These are phyloP conservation scores for Hymenochirus boettgeri DNA, from an alignment of 2,113 vertebrate species.

Conservation along the genomic window DNA sequence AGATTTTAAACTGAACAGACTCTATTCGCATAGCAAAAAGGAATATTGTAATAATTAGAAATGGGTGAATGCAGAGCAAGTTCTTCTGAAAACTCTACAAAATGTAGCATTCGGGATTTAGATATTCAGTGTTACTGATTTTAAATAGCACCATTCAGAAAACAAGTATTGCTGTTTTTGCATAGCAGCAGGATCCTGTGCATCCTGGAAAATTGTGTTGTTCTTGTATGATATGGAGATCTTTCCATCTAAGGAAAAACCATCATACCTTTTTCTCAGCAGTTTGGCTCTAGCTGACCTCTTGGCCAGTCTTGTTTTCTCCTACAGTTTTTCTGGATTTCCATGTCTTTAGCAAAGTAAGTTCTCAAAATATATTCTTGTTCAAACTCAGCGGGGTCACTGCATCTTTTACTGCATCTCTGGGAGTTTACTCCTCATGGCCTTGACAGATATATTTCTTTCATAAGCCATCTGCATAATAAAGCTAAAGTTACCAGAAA, in stretches of 20 bases:
- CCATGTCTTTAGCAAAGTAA: conserved; percentile 63
- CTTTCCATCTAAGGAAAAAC: conserved; percentile 65
- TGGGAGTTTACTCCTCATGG: conserved; percentile 88
- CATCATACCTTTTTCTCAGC: conserved; percentile 84
- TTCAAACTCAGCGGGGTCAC: conserved; percentile 87
- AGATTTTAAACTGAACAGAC: too few species aligned
- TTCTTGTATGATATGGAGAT: conserved; percentile 73
- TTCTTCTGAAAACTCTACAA: conserved; percentile 36
- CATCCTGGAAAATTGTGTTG: conserved; percentile 72
- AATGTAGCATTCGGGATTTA: conserved; percentile 46
- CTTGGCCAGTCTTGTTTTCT: conserved; percentile 81
- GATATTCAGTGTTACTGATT: conserved; percentile 74
- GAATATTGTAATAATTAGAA: too few species aligned
- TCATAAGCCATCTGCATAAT: conserved; percentile 66
- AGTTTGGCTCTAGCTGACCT: conserved; percentile 83
- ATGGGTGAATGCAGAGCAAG: conserved; percentile 50
- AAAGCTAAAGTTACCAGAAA: conserved; percentile 73
- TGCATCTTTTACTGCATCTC: conserved; percentile 78
- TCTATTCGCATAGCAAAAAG: too few species aligned
- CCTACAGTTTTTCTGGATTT: conserved; percentile 80
- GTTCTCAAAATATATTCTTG: conserved; percentile 65
- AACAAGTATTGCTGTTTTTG: conserved; percentile 70
- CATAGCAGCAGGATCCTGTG: conserved; percentile 70
- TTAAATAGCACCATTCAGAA: conserved; percentile 55
- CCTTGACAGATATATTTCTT: conserved; percentile 88